Conservation (phyloP, 1,140 invertebrate genomes). For the Batillaria attramentaria region DNA sequence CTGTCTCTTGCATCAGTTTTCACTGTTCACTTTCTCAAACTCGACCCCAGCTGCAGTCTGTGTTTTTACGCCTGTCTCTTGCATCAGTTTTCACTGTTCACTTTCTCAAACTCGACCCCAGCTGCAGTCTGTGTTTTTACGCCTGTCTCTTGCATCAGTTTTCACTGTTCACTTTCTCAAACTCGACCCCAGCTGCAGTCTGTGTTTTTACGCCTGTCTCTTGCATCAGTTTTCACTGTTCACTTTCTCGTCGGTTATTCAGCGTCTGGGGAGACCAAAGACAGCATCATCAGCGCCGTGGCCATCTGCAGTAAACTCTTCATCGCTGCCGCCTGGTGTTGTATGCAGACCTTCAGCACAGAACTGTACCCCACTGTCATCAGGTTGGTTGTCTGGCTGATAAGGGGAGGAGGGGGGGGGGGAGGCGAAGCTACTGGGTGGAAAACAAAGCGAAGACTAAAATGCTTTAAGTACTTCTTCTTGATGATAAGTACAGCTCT, state of each 20-base stretch:
- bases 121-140: background rate
- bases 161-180: background rate
- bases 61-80: no score
- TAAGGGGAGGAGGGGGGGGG: no score
- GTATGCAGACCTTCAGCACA: constrained; percentile 24
- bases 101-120: background rate
- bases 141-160: background rate
- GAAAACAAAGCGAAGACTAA: background rate
- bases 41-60: no score
- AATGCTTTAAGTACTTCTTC: background rate
- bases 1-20: no score
- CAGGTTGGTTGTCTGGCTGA: constrained; percentile 16
- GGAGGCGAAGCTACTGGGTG: background rate
- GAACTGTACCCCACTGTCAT: constrained; percentile 36
- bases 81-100: no score
- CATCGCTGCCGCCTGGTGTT: constrained; percentile 25
- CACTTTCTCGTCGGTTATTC: background rate
- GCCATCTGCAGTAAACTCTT: constrained; percentile 29
- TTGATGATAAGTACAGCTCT: no score
- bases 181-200: background rate
- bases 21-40: no score
- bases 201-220: background rate
- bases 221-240: background rate
- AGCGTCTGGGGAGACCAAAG: constrained; percentile 7
- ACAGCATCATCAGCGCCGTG: constrained; percentile 16